A percentile compares a stretch with the other conserved stretches of the same genome.
phyloP scores from a whole-genome alignment of 2,113 vertebrate species.

The Pteropus alecto region DNA sequence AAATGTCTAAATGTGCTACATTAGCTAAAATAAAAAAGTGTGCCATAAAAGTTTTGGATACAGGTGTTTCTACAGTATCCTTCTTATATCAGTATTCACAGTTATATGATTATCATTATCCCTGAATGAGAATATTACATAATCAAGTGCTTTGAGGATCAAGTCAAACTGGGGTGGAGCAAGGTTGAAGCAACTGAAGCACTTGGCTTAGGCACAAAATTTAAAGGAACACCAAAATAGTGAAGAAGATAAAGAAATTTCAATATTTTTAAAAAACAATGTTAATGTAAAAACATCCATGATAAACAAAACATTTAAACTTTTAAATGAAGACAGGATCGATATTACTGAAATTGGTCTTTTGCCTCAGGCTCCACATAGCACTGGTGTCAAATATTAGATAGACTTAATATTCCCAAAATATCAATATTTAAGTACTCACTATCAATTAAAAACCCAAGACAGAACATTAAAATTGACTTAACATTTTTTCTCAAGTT shows the following conservation, averaged over 20 bases:
- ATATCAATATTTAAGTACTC: background rate
- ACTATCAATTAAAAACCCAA: background rate
- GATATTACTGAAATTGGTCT: background rate
- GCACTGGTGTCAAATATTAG: background rate
- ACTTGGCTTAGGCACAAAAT: background rate
- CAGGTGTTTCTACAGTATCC: background rate
- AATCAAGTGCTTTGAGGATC: background rate
- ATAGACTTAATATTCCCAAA: background rate
- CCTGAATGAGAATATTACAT: background rate
- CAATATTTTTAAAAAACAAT: background rate
- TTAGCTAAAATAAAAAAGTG: background rate
- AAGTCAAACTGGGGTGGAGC: background rate
- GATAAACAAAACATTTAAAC: background rate
- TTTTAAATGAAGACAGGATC: background rate
- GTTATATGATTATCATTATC: background rate
- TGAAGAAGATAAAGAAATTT: background rate
- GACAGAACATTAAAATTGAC: background rate
- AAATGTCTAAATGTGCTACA: background rate
- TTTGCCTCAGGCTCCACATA: background rate
- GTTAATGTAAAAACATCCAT: background rate
- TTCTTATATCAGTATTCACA: background rate
- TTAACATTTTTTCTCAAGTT: background rate
- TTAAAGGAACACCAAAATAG: background rate
- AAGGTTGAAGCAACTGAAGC: background rate
- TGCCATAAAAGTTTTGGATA: background rate